Evolutionary conservation across 2,797 vertebrate genomes (phyloP).

Genomic region (Ateles fusciceps): DNA sequence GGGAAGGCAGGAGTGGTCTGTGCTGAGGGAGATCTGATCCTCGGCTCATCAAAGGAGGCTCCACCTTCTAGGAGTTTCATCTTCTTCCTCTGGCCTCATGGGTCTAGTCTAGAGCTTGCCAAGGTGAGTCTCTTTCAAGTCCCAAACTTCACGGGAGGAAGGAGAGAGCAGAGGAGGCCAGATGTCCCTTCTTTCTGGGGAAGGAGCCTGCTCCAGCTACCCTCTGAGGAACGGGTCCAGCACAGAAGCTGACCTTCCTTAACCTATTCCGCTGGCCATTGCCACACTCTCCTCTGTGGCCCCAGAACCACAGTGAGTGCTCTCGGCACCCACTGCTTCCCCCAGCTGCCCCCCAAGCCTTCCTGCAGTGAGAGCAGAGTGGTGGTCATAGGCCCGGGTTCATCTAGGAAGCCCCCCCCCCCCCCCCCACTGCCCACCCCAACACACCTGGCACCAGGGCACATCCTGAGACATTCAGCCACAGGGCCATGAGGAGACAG

Average conservation of each 20-base stretch:
- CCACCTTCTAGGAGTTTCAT: not conserved
- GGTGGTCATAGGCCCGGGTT: not conserved
- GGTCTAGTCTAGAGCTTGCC: not conserved
- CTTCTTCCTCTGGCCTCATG: not conserved
- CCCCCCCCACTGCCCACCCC: not conserved
- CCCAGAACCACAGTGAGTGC: not conserved
- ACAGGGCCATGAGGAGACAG: not conserved
- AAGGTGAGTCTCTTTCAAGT: not conserved
- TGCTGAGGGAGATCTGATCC: not conserved
- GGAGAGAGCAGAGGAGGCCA: not conserved
- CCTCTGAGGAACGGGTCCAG: not conserved
- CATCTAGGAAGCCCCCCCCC: not conserved
- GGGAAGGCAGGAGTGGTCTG: not conserved
- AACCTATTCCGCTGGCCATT: not conserved
- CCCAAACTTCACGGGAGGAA: not conserved
- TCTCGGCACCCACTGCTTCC: not conserved
- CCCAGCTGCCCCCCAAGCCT: not conserved
- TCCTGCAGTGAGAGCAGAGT: not conserved
- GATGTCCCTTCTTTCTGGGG: conserved; percentile 14
- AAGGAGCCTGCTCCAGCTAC: not conserved
- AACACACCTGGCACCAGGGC: not conserved
- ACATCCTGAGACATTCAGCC: not conserved
- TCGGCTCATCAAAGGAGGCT: accelerated
- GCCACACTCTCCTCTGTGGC: not conserved
- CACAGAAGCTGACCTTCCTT: not conserved